Percentiles rank a stretch among this genome's conserved stretches.
These are phyloP conservation scores for Anguilla rostrata DNA, from an alignment of 2,113 vertebrate species.

Conservation along the genomic window DNA sequence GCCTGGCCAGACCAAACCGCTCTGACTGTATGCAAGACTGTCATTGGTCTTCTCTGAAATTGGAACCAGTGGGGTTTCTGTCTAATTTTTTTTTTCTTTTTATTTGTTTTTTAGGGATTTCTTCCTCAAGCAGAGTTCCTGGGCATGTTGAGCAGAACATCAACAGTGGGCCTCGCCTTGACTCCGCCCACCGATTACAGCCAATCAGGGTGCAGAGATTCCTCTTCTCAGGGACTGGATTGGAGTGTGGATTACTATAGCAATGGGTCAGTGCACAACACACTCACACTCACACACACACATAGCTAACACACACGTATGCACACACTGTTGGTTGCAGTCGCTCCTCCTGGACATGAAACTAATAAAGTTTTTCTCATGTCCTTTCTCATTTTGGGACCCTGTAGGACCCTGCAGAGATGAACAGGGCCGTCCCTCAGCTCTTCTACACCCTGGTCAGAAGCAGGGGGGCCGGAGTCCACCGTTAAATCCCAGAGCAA, in stretches of 20 bases:
- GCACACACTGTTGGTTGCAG: too few relatives aligned
- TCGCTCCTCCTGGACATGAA: too few relatives aligned
- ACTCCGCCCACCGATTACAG: conserved; percentile 92
- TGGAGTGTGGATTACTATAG: conserved; percentile 92
- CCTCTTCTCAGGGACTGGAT: conserved; percentile 83
- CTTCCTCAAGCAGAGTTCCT: conserved; percentile 91
- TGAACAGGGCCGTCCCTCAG: conserved; percentile 95
- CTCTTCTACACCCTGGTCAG: conserved; percentile 64
- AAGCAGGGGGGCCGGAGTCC: too few relatives aligned
- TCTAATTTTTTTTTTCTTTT: background rate
- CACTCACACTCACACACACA: background rate
- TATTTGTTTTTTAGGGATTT: conserved; percentile 76
- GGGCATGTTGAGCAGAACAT: conserved; percentile 85
- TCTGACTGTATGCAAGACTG: too few relatives aligned
- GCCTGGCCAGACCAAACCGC: too few relatives aligned
- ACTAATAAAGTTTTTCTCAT: background rate
- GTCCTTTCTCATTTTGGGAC: background rate
- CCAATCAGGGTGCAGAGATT: conserved; percentile 83
- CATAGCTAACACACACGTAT: background rate
- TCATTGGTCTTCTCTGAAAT: conserved; percentile 1
- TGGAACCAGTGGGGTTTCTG: background rate
- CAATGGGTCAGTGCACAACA: conserved; percentile 76
- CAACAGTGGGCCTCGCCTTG: conserved; percentile 84
- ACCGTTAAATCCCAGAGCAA: too few relatives aligned
- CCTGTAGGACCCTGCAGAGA: conserved; percentile 82